Conservation (phyloP, 2,888 invertebrate genomes). For the Amphipoea lucens region DNA sequence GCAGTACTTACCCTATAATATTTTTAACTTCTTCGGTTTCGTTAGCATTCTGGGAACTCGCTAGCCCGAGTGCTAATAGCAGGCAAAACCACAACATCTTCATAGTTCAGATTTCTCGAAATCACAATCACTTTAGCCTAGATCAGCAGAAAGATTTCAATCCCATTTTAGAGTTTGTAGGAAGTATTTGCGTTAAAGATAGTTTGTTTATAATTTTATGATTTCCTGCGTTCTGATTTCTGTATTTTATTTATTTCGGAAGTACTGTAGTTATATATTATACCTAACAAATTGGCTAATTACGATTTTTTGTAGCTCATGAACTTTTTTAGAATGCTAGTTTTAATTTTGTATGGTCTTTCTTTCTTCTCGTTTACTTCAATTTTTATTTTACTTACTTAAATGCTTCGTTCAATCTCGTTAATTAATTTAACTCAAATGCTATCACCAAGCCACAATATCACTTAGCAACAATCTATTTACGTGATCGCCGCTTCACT, state of each 20-base stretch:
- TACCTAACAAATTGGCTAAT: background rate
- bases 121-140: constrained; percentile 42
- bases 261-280: background rate
- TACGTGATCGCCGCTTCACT: constrained; percentile 4
- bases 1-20: constrained; percentile 51
- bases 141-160: constrained; percentile 30
- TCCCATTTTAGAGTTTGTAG: constrained; percentile 15
- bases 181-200: background rate
- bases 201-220: constrained; percentile 15
- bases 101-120: constrained; percentile 16
- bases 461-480: constrained; percentile 45
- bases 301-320: background rate
- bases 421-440: constrained; percentile 1
- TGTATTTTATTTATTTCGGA: background rate
- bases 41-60: constrained; percentile 52
- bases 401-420: background rate
- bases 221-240: constrained; percentile 9
- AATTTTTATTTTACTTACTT: background rate
- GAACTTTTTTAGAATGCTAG: background rate
- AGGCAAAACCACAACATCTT: constrained; percentile 67
- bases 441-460: background rate
- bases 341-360: background rate
- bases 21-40: constrained; percentile 31
- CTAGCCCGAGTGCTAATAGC: constrained; percentile 56
- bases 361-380: background rate